Evolutionary conservation across 2,113 vertebrate species (phyloP), one percentile per base, ranked within the genome.

Genomic region (Isurus oxyrinchus): DNA sequence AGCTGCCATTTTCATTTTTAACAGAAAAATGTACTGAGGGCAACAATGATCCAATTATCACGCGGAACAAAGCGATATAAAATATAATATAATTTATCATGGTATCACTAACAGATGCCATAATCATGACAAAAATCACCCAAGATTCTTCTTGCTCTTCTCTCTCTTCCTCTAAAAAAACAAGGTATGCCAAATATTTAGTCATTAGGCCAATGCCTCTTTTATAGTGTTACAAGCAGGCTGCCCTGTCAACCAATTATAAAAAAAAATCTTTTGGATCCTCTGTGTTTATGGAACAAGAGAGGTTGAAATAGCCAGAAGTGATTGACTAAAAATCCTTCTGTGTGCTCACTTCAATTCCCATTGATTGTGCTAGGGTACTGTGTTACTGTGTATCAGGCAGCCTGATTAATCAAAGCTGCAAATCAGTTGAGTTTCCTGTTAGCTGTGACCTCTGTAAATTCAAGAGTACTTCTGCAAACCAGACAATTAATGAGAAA

Each of bases 331-430:
- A n/a, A 93, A 93, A 93, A 3, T 31, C 35, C 16, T 61, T 93
- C 61, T 3, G 61, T 93, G 31, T 93, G 88, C 57, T 93, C 31
- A 93, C n/a, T 93, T 93, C 88, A 93, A 61, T 93, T 93, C 57
- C 57, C 31, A 93, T 93, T 93, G 57, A 35, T 81, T 81, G 76
- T 81, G n/a, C 35, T 76, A 76, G 10, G 72, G 72, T 35, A 91
- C 13, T 59, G 87, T 31, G 35, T 91, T 61, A 91, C 88, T 5
- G 27, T n/a, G 27, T 31, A 93, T 19, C 57, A n/a, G 90, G 59
- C 35, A 94, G 59, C 16, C 59, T 63, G 35, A 94, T 63, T 94
- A 94, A 94, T 94, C 59, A 94, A 63, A 94, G 40, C 59, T 63
- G 40, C 40, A 93, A 94, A 61, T 57, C 44, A 49, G 84, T 49